These are phyloP conservation scores for Dendrolimus houi DNA, from an alignment of 2,888 invertebrate species.

Conservation along the genomic window DNA sequence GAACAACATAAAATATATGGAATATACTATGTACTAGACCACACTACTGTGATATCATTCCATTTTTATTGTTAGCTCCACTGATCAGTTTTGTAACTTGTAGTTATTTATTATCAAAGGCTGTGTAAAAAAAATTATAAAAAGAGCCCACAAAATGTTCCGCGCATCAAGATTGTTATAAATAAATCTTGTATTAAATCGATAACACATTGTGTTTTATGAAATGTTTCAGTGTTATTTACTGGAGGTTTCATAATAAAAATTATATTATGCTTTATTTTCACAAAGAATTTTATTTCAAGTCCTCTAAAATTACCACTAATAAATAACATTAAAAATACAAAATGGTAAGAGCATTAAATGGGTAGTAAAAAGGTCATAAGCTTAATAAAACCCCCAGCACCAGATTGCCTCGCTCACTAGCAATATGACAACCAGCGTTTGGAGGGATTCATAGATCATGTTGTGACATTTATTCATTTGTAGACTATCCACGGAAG, in stretches of 20 bases:
- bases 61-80: constrained; percentile 60
- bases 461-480: too few species aligned
- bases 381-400: too few species aligned
- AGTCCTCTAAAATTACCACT: constrained; percentile 10
- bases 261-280: constrained; percentile 77
- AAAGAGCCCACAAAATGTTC: constrained; percentile 54
- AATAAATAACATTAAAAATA: constrained; percentile 3
- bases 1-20: too few species aligned
- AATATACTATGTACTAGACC: neutral
- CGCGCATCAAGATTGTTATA: constrained; percentile 51
- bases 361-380: too few species aligned
- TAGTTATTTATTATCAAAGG: constrained; percentile 73
- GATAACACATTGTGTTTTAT: constrained; percentile 63
- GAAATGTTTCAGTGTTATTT: constrained; percentile 73
- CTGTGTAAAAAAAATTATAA: constrained; percentile 65
- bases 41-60: constrained; percentile 26
- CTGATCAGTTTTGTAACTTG: constrained; percentile 71
- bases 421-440: too few species aligned
- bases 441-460: too few species aligned
- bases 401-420: too few species aligned
- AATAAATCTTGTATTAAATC: constrained; percentile 62
- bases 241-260: constrained; percentile 74
- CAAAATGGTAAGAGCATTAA: neutral
- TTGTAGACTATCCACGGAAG: too few species aligned
- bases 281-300: constrained; percentile 60